These are phyloP conservation scores for Trogon surrucura DNA, from an alignment of 2,113 vertebrate species.

Conservation along the genomic window DNA sequence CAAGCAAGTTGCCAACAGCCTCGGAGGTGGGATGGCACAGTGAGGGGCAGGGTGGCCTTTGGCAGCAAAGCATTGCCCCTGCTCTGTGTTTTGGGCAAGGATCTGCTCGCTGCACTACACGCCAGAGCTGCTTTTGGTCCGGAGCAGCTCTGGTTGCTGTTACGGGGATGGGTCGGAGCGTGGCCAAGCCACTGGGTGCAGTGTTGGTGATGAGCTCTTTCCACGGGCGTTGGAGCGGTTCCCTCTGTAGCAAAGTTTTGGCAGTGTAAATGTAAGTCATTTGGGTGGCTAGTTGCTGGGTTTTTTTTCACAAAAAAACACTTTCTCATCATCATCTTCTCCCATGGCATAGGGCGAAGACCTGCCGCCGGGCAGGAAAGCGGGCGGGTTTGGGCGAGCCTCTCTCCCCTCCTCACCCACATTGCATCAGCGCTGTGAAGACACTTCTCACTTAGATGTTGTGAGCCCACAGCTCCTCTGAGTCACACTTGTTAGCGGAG, in stretches of 20 bases:
- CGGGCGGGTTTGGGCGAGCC: not conserved
- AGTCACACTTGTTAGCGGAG: conserved; percentile 7
- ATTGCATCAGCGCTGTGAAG: fast-evolving
- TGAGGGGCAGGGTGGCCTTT: not conserved
- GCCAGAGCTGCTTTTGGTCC: not conserved
- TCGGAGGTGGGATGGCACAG: fast-evolving
- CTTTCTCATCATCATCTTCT: not conserved
- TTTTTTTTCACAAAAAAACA: not conserved
- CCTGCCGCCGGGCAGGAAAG: fast-evolving
- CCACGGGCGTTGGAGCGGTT: fast-evolving
- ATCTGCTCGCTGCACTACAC: not conserved
- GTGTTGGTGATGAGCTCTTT: not conserved
- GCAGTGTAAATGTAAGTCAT: not conserved
- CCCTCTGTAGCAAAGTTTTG: not conserved
- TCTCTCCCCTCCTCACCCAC: not conserved
- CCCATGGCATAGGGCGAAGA: not conserved
- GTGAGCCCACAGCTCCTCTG: conserved; percentile 15
- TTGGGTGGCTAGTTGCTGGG: not conserved
- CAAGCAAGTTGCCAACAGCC: conserved; percentile 26
- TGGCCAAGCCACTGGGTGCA: fast-evolving
- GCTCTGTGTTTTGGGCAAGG: not conserved
- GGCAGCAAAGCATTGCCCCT: not conserved
- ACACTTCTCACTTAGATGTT: not conserved
- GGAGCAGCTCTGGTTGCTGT: not conserved
- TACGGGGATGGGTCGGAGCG: not conserved